Evolutionary conservation across 1,140 invertebrate species (phyloP).

Genomic region (Pollicipes pollicipes): DNA sequence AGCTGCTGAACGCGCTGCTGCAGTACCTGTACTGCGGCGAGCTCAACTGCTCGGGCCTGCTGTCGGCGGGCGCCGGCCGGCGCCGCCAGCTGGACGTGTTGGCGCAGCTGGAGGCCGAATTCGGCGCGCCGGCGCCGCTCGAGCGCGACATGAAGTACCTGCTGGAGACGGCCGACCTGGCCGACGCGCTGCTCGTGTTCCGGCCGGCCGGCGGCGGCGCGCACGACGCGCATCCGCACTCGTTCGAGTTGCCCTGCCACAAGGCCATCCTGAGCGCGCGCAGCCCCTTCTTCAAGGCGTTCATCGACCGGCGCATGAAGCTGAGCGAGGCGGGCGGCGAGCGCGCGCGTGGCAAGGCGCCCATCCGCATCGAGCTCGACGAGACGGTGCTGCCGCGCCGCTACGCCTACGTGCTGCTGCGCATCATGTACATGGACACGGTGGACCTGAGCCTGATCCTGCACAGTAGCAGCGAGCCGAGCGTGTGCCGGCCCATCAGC

Average conservation of each 20-base stretch:
- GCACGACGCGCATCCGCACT: not conserved
- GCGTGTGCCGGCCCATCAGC: slow-evolving; percentile 45
- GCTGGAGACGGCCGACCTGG: slow-evolving; percentile 71
- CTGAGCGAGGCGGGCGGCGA: slow-evolving; percentile 36
- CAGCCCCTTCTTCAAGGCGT: slow-evolving; percentile 77
- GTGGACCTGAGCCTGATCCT: slow-evolving; percentile 64
- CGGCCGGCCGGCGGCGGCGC: slow-evolving; percentile 25
- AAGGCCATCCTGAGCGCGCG: slow-evolving; percentile 80
- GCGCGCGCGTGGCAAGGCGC: slow-evolving; percentile 48
- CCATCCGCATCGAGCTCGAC: slow-evolving; percentile 62
- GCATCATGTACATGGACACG: slow-evolving; percentile 80
- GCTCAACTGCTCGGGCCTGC: slow-evolving; percentile 44
- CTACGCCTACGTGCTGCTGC: slow-evolving; percentile 71
- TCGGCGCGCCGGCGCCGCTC: slow-evolving; percentile 68
- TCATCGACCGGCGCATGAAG: slow-evolving; percentile 53
- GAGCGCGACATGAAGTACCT: slow-evolving; percentile 73
- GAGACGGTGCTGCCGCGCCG: slow-evolving; percentile 57
- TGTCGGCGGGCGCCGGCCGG: slow-evolving; percentile 19
- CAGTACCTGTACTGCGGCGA: slow-evolving; percentile 79
- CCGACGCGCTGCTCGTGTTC: slow-evolving; percentile 71
- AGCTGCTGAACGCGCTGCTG: slow-evolving; percentile 65
- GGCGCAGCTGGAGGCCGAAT: slow-evolving; percentile 58
- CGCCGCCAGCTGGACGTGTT: slow-evolving; percentile 33
- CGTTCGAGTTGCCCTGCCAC: slow-evolving; percentile 69
- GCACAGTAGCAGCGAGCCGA: slow-evolving; percentile 22